These are phyloP conservation scores for Guaruba guarouba DNA, from an alignment of 2,113 vertebrate genomes.

Conservation along the genomic window DNA sequence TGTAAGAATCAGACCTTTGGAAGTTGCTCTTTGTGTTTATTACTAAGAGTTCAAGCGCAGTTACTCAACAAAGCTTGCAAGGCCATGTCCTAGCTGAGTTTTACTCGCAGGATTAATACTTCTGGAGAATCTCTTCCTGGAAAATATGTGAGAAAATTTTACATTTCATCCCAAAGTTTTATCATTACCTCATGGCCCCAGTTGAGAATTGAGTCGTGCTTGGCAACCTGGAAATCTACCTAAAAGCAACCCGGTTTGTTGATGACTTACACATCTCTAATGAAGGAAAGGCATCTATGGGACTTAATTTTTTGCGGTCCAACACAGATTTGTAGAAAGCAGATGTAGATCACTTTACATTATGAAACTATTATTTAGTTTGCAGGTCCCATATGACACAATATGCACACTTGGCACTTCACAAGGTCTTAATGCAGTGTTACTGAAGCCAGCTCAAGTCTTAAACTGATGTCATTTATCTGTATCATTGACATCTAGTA, in stretches of 20 bases:
- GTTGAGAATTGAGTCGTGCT: not conserved
- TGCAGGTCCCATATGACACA: not conserved
- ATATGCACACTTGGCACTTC: not conserved
- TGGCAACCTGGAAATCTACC: not conserved
- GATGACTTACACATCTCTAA: not conserved
- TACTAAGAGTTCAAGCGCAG: not conserved
- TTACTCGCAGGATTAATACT: not conserved
- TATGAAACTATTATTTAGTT: not conserved
- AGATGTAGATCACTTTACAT: not conserved
- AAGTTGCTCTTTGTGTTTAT: not conserved
- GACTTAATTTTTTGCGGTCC: not conserved
- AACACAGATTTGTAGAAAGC: not conserved
- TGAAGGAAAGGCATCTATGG: not conserved
- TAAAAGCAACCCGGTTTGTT: not conserved
- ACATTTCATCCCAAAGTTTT: not conserved
- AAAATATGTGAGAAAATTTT: not conserved
- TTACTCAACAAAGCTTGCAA: not conserved
- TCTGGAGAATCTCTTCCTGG: not conserved
- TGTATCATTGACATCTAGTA: fast-evolving
- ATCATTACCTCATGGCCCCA: not conserved
- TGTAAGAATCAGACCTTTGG: not conserved
- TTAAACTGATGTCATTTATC: not conserved
- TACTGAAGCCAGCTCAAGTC: not conserved
- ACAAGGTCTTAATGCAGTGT: not conserved
- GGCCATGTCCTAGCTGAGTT: not conserved